Conservation (phyloP, 2,797 vertebrate genomes). For the Pangasius larnaudii region DNA sequence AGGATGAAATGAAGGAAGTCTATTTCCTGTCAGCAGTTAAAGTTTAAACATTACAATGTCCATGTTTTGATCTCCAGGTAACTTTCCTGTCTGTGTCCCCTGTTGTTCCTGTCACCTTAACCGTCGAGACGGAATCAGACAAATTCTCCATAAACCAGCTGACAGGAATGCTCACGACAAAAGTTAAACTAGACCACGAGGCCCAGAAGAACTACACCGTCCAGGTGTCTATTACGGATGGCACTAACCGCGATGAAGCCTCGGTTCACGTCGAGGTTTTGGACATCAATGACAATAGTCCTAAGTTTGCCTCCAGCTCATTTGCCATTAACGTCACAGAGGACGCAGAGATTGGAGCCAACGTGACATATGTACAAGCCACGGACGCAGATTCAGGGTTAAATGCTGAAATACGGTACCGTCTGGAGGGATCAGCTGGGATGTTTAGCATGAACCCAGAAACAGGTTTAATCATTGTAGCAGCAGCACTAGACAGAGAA, state of each 20-base stretch:
- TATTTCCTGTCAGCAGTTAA: not conserved
- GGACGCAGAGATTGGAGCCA: slow-evolving; percentile 38
- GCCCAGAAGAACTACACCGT: slow-evolving; percentile 68
- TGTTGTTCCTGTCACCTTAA: slow-evolving; percentile 48
- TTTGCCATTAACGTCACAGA: slow-evolving; percentile 59
- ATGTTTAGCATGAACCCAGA: slow-evolving; percentile 67
- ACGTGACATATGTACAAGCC: slow-evolving; percentile 56
- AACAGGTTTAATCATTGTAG: slow-evolving; percentile 69
- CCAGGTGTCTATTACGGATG: slow-evolving; percentile 73
- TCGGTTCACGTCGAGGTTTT: slow-evolving; percentile 69
- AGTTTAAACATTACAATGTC: slow-evolving; percentile 3
- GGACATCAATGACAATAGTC: slow-evolving; percentile 80
- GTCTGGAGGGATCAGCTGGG: slow-evolving; percentile 70
- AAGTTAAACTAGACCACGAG: slow-evolving; percentile 72
- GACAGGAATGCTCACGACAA: slow-evolving; percentile 67
- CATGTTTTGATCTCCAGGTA: slow-evolving; percentile 11
- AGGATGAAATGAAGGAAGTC: not conserved
- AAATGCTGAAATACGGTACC: slow-evolving; percentile 76
- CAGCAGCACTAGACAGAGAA: slow-evolving; percentile 73
- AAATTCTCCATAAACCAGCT: slow-evolving; percentile 66
- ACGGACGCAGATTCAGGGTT: slow-evolving; percentile 72
- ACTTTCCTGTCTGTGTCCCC: slow-evolving; percentile 52
- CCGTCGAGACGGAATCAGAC: slow-evolving; percentile 61
- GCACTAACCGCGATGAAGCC: slow-evolving; percentile 62
- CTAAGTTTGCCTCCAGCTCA: slow-evolving; percentile 63